A percentile compares a stretch with the other conserved stretches of the same genome.
Evolutionary conservation across 2,797 vertebrate species (phyloP).

Genomic region (Taeniopygia guttata): DNA sequence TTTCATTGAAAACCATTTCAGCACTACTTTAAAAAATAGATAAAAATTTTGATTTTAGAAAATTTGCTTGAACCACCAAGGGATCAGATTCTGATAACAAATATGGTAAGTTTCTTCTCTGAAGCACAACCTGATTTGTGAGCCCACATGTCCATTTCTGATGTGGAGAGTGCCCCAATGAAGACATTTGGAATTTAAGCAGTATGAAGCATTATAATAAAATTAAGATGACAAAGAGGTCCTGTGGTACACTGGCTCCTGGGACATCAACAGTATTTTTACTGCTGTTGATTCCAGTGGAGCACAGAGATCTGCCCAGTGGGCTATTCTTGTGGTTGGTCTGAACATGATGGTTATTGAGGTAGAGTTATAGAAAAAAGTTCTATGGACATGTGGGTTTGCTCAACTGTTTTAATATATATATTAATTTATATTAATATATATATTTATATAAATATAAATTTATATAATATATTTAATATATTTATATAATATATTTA

Average conservation of each 20-base stretch:
- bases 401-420: neutral
- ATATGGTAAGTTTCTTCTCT: neutral
- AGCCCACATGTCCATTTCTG: neutral
- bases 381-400: neutral
- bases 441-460: too few species aligned
- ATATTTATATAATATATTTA: too few species aligned
- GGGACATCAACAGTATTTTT: rapidly evolving
- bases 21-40: neutral
- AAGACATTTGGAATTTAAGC: neutral
- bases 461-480: too few species aligned
- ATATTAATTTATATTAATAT: too few species aligned
- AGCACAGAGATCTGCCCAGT: neutral
- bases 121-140: neutral
- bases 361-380: neutral
- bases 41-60: neutral
- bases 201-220: neutral
- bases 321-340: neutral
- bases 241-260: too few species aligned
- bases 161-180: neutral
- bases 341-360: neutral
- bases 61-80: neutral
- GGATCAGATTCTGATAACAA: neutral
- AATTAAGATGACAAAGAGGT: neutral
- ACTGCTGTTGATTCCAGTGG: neutral
- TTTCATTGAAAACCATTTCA: neutral